Base-by-base conservation (phyloP, 1,140 invertebrate species). In the Hydropsyche tenuis region DNA sequence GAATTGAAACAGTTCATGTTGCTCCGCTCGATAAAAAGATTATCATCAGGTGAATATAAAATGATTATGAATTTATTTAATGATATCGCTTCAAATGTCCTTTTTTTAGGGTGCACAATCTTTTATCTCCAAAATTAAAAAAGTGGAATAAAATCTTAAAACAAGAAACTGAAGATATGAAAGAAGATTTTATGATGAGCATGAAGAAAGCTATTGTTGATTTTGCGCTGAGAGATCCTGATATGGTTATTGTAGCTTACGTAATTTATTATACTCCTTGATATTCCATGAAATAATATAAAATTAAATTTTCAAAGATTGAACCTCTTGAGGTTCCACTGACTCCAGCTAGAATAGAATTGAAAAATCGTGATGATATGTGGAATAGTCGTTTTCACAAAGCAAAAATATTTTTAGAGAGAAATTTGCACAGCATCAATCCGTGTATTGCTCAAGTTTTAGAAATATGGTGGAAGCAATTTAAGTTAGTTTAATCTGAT, bases 181-280 rank as follows among this genome's bases (percentile, higher is more conserved):
- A 90, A 78, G 89, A 93, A 75, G 92, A 95, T 78, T 97, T 94
- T 81, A 87, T 92, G 77, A 87, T 92, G 77, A 91, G 90, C 77
- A 91, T 96, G 72, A 97, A 96, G 80, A 96, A 95, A 82, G 91
- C 94, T 0, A 89, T 94, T 3, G 89, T 95, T 1, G 94, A 97
- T 85, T 97, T 94, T 82, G 94, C 96, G 1, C 82, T 97, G 1
- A 89, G 90, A 79, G 92, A 96, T 83, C 90, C 92, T 0, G 81
- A 84, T 73, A 85, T 84, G 81, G 83, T 85, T 74, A n/a, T n/a
- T n/a, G n/a, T n/a, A n/a, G n/a, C n/a, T n/a, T n/a, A n/a, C n/a
- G n/a, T n/a, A n/a, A n/a, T n/a, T n/a, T n/a, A n/a, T n/a, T n/a
- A n/a, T n/a, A n/a, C n/a, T n/a, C n/a, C n/a, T n/a, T n/a, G n/a